Percentiles rank a stretch among this genome's conserved stretches.
Conservation (phyloP, 1,140 invertebrate species). For the Planococcus citri region DNA sequence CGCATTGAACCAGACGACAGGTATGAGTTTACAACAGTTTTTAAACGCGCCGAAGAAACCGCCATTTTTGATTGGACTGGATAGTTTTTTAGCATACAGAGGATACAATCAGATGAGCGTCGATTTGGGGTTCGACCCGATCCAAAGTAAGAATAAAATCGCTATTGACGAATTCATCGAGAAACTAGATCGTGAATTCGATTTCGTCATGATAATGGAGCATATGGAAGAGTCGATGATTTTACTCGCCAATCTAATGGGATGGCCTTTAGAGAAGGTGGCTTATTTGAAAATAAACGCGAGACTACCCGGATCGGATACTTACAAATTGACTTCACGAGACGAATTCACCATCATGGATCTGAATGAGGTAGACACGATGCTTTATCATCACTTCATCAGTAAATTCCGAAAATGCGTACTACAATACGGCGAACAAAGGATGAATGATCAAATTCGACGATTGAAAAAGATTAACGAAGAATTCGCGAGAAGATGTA, state of each 20-base stretch:
- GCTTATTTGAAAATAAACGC: conserved; percentile 34
- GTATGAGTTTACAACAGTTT: too few relatives aligned
- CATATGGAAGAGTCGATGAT: conserved; percentile 43
- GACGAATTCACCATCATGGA: conserved; percentile 25
- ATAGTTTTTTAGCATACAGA: too few relatives aligned
- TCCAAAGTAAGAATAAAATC: conserved; percentile 27
- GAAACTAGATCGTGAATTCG: too few relatives aligned
- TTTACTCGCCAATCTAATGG: conserved; percentile 36
- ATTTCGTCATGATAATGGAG: conserved; percentile 41
- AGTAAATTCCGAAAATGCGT: conserved; percentile 31
- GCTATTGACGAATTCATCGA: conserved; percentile 27
- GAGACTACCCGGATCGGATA: conserved; percentile 24
- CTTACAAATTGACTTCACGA: conserved; percentile 17
- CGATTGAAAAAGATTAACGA: conserved; percentile 26
- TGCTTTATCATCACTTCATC: conserved; percentile 34
- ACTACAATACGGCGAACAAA: conserved; percentile 29
- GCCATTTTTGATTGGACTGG: too few relatives aligned
- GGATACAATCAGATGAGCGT: too few relatives aligned
- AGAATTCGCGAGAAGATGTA: too few relatives aligned
- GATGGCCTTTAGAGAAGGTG: conserved; percentile 38
- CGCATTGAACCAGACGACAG: conserved; percentile 26
- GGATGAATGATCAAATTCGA: conserved; percentile 30
- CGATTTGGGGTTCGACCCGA: conserved; percentile 33
- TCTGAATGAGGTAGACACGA: conserved; percentile 31
- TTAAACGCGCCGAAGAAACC: neutral